phyloP scores from a whole-genome alignment of 2,797 vertebrate species.

The Tiaroga cobitis region DNA sequence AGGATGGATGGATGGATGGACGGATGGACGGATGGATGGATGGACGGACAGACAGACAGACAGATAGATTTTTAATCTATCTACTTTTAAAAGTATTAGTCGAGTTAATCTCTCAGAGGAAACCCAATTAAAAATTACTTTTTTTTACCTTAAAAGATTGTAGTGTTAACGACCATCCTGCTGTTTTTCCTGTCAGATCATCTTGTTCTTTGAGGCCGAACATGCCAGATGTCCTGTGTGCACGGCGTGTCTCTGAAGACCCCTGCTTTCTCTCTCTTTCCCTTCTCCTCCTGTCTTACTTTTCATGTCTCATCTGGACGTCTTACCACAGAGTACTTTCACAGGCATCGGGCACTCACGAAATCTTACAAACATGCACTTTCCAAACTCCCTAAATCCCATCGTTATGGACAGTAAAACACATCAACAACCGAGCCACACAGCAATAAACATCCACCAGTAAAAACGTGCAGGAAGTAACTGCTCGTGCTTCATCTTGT shows the following conservation, averaged over 20 bases:
- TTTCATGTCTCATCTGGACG: constrained; percentile 45
- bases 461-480: neutral
- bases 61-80: too few species aligned
- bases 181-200: constrained; percentile 40
- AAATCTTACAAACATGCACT: constrained; percentile 18
- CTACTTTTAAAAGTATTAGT: too few species aligned
- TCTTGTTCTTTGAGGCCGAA: constrained; percentile 43
- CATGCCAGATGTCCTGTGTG: constrained; percentile 53
- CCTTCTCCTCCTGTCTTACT: constrained; percentile 32
- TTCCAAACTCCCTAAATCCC: constrained; percentile 21
- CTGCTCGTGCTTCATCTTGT: neutral
- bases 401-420: constrained; percentile 22
- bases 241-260: constrained; percentile 32
- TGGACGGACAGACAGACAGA: neutral
- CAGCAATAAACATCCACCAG: constrained; percentile 27
- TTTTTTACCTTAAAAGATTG: neutral
- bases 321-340: constrained; percentile 52
- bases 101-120: neutral
- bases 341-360: constrained; percentile 49
- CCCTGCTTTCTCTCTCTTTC: constrained; percentile 35
- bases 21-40: neutral
- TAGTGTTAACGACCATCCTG: neutral
- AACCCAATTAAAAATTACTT: neutral
- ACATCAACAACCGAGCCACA: constrained; percentile 33
- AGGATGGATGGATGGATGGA: neutral